Evolutionary conservation across 2,113 vertebrate genomes (phyloP), one percentile per base, ranked within the genome.

Genomic region (Cnemophilus loriae): DNA sequence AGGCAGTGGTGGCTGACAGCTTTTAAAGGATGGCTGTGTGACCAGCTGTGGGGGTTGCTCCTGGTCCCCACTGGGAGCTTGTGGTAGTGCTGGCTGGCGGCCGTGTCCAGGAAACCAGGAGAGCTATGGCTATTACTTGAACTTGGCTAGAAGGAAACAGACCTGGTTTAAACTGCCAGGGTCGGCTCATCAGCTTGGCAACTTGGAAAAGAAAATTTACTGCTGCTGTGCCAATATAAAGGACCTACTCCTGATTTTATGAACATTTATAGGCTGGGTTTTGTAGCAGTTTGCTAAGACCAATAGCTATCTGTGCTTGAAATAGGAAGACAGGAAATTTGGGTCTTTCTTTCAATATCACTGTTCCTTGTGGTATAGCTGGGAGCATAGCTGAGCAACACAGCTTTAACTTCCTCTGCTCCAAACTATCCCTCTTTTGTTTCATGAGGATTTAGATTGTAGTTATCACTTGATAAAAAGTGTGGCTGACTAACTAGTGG

Each of bases 61-160:
- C 33, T 2, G 15, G 5, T 68, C 30, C 26, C 44, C 15, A 9
- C 0, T 1, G 1, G 37, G 49, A 75, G 16, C 59, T 80, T 57
- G 33, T 24, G 1, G 22, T 30, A 33, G 30, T 89, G 35, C 56
- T 3, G 6, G 10, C 32, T 65, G 14, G 0, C 30, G 59, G 13
- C 35, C 46, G 10, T 1, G 0, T 39, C 37, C 24, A 28, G 70
- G 37, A 65, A 90, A 28, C 16, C 50, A 44, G 50, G 35, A 83
- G 35, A 74, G 18, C 30, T 50, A 6, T 5, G 71, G 47, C 11
- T 42, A 10, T n/a, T 59, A 11, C 37, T 42, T 69, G 65, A 64
- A 44, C 22, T 47, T 90, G 9, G 12, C 52, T 75, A 63, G 56
- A 32, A 86, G 81, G 56, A 67, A 90, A 55, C 19, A 30, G 33